These are phyloP conservation scores for Cydia fagiglandana DNA, from an alignment of 1,140 invertebrate genomes.

Conservation along the genomic window DNA sequence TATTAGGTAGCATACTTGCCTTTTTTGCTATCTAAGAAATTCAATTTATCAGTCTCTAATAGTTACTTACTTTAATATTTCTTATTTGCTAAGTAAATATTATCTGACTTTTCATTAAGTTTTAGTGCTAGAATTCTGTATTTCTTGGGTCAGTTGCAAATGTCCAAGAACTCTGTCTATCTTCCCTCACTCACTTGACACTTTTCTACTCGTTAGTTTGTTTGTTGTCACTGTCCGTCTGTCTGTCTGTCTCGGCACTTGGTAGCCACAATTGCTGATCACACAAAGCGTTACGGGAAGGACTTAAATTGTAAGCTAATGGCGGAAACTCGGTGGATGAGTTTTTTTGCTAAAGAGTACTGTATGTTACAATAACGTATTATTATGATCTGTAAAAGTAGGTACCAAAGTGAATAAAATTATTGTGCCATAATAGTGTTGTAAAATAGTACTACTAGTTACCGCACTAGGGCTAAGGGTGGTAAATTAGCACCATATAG, in stretches of 20 bases:
- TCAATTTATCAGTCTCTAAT: too few relatives aligned
- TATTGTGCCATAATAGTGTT: too few relatives aligned
- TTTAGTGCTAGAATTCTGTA: neutral
- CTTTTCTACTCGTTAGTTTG: conserved; percentile 62
- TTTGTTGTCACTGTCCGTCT: conserved; percentile 55
- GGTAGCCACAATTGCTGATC: conserved; percentile 54
- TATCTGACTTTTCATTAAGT: neutral
- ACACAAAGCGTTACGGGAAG: conserved; percentile 37
- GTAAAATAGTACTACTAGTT: too few relatives aligned
- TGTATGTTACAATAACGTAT: neutral
- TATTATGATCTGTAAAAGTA: too few relatives aligned
- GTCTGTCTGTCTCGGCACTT: conserved; percentile 47
- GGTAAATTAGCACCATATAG: too few relatives aligned
- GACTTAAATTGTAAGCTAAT: conserved; percentile 31
- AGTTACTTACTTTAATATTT: too few relatives aligned
- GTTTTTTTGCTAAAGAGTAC: neutral
- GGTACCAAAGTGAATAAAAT: too few relatives aligned
- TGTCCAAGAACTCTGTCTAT: neutral
- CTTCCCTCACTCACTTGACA: conserved; percentile 36
- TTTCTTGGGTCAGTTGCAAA: neutral
- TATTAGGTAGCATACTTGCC: too few relatives aligned
- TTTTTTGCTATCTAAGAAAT: too few relatives aligned
- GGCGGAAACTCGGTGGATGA: conserved; percentile 12
- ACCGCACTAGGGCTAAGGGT: too few relatives aligned
- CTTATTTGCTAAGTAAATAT: too few relatives aligned